A percentile compares a stretch with the other conserved stretches of the same genome.
These are phyloP conservation scores for Atta texana DNA, from an alignment of 1,140 invertebrate species.

Conservation along the genomic window DNA sequence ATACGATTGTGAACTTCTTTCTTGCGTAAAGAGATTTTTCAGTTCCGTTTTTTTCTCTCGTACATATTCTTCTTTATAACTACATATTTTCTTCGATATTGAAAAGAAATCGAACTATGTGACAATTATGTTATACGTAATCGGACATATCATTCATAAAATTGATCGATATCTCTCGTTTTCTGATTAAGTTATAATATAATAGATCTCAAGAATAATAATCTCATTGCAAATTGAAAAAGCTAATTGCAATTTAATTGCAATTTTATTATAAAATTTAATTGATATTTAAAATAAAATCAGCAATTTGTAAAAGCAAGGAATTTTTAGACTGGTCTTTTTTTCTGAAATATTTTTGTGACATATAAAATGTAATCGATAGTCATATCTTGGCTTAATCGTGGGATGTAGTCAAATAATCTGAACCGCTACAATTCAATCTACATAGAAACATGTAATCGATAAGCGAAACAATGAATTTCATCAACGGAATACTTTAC, in stretches of 20 bases:
- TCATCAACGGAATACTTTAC: not conserved
- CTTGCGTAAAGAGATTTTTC: slow-evolving; percentile 50
- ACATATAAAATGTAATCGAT: slow-evolving; percentile 37
- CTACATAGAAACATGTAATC: slow-evolving; percentile 32
- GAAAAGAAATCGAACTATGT: slow-evolving; percentile 9
- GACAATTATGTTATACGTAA: slow-evolving; percentile 11
- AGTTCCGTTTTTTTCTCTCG: slow-evolving; percentile 9
- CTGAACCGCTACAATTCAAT: slow-evolving; percentile 34
- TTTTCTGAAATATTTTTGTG: slow-evolving; percentile 13
- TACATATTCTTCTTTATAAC: slow-evolving; percentile 7
- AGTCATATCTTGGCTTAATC: slow-evolving; percentile 38
- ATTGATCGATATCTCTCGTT: slow-evolving; percentile 17
- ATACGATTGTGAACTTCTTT: slow-evolving; percentile 52
- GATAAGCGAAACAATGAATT: slow-evolving; percentile 47
- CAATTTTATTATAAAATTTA: not conserved
- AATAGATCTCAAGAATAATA: too few relatives aligned
- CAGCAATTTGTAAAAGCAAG: not conserved
- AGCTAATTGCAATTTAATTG: not conserved
- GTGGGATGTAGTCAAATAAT: slow-evolving; percentile 27
- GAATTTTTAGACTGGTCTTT: not conserved
- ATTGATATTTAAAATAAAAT: slow-evolving; percentile 12
- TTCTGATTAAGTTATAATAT: slow-evolving; percentile 20
- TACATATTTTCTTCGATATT: not conserved
- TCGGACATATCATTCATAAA: not conserved
- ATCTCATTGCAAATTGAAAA: not conserved